phyloP scores from a whole-genome alignment of 2,888 invertebrate species.

The Meloe dianella region DNA sequence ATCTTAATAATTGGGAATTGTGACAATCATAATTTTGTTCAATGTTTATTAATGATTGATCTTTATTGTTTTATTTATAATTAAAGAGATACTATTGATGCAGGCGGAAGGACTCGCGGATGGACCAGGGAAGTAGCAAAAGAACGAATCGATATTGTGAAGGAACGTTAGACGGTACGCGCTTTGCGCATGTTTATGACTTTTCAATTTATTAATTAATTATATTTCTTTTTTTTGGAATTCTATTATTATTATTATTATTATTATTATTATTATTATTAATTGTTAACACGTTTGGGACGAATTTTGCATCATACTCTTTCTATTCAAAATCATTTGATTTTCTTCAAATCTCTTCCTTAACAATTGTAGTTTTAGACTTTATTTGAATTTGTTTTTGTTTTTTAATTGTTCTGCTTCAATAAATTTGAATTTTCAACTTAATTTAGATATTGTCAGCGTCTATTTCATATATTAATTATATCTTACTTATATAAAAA shows the following conservation, averaged over 20 bases:
- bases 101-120: conserved; percentile 41
- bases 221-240: no score
- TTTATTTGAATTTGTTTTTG: not conserved
- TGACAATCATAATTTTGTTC: not conserved
- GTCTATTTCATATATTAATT: not conserved
- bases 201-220: conserved; percentile 41
- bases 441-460: not conserved
- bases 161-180: conserved; percentile 46
- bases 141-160: conserved; percentile 50
- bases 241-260: no score
- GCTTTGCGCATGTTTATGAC: conserved; percentile 49
- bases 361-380: not conserved
- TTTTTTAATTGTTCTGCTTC: not conserved
- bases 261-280: conserved; percentile 2
- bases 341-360: not conserved
- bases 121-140: conserved; percentile 45
- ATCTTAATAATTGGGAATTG: not conserved
- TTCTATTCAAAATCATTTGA: conserved; percentile 14
- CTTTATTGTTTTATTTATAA: conserved; percentile 16
- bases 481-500: not conserved
- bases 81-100: conserved; percentile 40
- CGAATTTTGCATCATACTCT: conserved; percentile 22
- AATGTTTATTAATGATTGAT: not conserved
- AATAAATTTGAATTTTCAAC: not conserved
- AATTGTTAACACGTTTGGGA: conserved; percentile 4